Evolutionary conservation across 1,140 invertebrate species (phyloP), one percentile per base, ranked within the genome.

Genomic region (Ips nitidus): DNA sequence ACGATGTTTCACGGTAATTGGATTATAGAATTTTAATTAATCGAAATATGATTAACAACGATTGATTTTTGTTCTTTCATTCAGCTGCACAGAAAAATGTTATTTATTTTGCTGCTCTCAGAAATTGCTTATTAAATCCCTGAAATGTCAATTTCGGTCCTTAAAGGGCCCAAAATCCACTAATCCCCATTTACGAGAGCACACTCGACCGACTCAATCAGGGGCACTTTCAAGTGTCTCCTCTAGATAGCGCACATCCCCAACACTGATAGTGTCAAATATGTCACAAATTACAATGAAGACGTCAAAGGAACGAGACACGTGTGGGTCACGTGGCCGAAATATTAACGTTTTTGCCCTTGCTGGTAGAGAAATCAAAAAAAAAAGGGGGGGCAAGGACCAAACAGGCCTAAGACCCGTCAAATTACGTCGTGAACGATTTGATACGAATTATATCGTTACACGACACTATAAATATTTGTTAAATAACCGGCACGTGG

Each of bases 21-120:
- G 78, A 79, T 79, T 74, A 22, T 22, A 74, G 76, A 77, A 78
- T 79, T 79, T 79, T 79, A 79, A 79, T 79, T 79, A 79, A 79
- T 78, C 76, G 76, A 74, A 79, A 79, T 77, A 76, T 79, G 22
- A 22, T 22, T 22, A 22, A 22, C 22, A 22, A 22, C 22, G 22
- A 77, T 72, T 71, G 73, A 72, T 74, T 22, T 22, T 22, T 22
- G 22, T 22, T 22, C 22, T 0, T 22, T 22, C 22, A 22, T 22
- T 22, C 22, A 22, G 22, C 22, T 22, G 22, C 22, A 22, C 22
- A 22, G 22, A 22, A 22, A 22, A 22, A 22, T 22, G 22, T 22
- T 22, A 22, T 22, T 22, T 22, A 22, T 22, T 22, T 22, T 22
- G 22, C 22, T 22, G 22, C 22, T 22, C 22, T 22, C 22, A 22